Conservation (phyloP, 1,140 invertebrate genomes). For the Oncopeltus fasciatus region DNA sequence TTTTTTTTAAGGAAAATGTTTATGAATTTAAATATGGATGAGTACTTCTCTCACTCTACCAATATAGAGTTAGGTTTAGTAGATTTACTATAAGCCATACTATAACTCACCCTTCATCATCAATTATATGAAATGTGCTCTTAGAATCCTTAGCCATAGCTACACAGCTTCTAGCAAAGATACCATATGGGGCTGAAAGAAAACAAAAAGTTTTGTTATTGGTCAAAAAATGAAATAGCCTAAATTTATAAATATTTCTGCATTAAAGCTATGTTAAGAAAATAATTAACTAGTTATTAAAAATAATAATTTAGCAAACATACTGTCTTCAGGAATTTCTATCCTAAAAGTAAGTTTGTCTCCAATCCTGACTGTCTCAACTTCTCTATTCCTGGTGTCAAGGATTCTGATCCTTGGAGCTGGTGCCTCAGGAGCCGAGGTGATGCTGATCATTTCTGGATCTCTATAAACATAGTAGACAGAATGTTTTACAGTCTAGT, state of each 20-base stretch:
- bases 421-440: conserved; percentile 83
- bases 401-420: conserved; percentile 84
- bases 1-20: too few relatives aligned
- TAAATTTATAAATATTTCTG: too few relatives aligned
- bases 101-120: conserved; percentile 75
- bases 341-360: conserved; percentile 89
- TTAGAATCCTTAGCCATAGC: conserved; percentile 94
- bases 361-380: conserved; percentile 85
- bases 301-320: too few relatives aligned
- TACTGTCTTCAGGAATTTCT: conserved; percentile 90
- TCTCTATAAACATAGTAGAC: conserved; percentile 43
- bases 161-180: conserved; percentile 86
- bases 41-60: too few relatives aligned
- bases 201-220: conserved; percentile 1
- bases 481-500: too few relatives aligned
- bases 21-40: too few relatives aligned
- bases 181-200: conserved; percentile 75
- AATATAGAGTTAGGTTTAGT: too few relatives aligned
- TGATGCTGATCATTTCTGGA: conserved; percentile 89
- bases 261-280: too few relatives aligned
- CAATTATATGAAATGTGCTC: conserved; percentile 90
- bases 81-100: too few relatives aligned
- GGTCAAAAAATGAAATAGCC: not conserved
- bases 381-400: conserved; percentile 68
- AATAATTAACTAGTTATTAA: not conserved